These are phyloP conservation scores for Anhinga anhinga DNA, from an alignment of 2,113 vertebrate species.

Conservation along the genomic window DNA sequence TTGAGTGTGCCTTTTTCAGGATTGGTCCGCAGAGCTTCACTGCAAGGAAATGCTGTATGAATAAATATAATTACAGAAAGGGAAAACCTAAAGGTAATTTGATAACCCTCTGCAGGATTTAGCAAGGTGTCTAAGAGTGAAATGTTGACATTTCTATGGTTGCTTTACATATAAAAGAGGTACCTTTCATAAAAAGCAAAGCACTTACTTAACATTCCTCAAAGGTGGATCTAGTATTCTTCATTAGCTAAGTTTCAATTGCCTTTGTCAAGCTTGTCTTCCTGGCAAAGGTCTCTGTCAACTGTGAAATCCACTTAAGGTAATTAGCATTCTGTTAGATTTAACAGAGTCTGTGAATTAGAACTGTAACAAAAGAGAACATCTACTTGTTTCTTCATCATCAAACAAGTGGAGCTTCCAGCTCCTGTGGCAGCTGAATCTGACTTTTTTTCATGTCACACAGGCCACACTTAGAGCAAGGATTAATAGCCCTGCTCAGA, in stretches of 20 bases:
- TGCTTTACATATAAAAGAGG: slow-evolving; percentile 52
- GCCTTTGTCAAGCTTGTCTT: slow-evolving; percentile 63
- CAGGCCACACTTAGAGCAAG: background rate
- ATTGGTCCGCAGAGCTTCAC: background rate
- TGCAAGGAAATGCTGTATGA: background rate
- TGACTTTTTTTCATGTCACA: background rate
- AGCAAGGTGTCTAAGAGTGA: slow-evolving; percentile 15
- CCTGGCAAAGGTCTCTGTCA: slow-evolving; percentile 70
- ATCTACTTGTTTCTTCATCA: background rate
- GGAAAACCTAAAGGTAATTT: slow-evolving; percentile 40
- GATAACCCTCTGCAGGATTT: slow-evolving; percentile 45
- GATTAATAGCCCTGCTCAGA: background rate
- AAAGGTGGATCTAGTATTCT: slow-evolving; percentile 39
- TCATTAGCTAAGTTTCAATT: slow-evolving; percentile 72
- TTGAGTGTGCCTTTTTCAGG: background rate
- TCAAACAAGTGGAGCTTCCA: background rate
- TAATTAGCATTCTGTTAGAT: slow-evolving; percentile 70
- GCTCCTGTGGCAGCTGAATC: background rate
- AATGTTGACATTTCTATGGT: slow-evolving; percentile 39
- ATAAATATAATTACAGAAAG: slow-evolving; percentile 34
- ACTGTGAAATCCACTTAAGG: slow-evolving; percentile 63
- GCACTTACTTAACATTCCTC: slow-evolving; percentile 62
- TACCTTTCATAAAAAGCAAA: slow-evolving; percentile 25
- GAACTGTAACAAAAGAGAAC: slow-evolving; percentile 46
- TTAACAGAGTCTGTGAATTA: slow-evolving; percentile 55